Conservation (phyloP, 2,113 vertebrate species). For the Pachypanchax playfairii region DNA sequence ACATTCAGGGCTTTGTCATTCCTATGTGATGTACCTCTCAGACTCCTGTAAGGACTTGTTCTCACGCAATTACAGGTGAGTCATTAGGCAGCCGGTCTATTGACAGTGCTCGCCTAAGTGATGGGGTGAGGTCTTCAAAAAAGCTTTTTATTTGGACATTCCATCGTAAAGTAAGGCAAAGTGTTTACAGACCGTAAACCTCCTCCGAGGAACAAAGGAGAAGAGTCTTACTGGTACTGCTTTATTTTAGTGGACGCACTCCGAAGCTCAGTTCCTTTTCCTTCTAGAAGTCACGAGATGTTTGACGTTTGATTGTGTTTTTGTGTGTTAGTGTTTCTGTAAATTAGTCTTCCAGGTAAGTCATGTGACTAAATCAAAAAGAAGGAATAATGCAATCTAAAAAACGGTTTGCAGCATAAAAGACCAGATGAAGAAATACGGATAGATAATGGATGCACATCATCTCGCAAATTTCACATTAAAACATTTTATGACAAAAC, state of each 20-base stretch:
- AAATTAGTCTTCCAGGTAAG: slow-evolving; percentile 17
- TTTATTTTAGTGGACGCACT: slow-evolving; percentile 44
- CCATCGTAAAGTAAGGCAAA: slow-evolving; percentile 64
- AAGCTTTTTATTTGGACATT: slow-evolving; percentile 75
- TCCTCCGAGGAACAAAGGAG: slow-evolving; percentile 61
- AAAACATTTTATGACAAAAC: too few species aligned
- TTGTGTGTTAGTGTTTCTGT: not conserved
- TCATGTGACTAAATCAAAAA: slow-evolving; percentile 10
- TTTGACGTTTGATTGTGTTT: slow-evolving; percentile 3
- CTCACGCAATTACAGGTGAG: slow-evolving; percentile 76
- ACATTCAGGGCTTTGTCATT: slow-evolving; percentile 71
- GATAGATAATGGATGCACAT: too few species aligned
- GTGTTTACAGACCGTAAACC: slow-evolving; percentile 72
- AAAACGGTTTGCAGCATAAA: too few species aligned
- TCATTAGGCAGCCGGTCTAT: slow-evolving; percentile 70
- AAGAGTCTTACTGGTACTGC: slow-evolving; percentile 47
- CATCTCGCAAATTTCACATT: too few species aligned
- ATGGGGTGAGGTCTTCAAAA: slow-evolving; percentile 72
- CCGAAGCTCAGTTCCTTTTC: slow-evolving; percentile 13
- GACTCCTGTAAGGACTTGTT: slow-evolving; percentile 67
- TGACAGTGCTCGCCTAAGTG: slow-evolving; percentile 76
- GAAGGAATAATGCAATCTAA: too few species aligned
- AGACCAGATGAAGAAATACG: too few species aligned
- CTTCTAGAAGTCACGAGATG: slow-evolving; percentile 17
- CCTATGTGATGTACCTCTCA: slow-evolving; percentile 66